These are phyloP conservation scores for Idaea biselata DNA, from an alignment of 2,888 invertebrate genomes.

Conservation along the genomic window DNA sequence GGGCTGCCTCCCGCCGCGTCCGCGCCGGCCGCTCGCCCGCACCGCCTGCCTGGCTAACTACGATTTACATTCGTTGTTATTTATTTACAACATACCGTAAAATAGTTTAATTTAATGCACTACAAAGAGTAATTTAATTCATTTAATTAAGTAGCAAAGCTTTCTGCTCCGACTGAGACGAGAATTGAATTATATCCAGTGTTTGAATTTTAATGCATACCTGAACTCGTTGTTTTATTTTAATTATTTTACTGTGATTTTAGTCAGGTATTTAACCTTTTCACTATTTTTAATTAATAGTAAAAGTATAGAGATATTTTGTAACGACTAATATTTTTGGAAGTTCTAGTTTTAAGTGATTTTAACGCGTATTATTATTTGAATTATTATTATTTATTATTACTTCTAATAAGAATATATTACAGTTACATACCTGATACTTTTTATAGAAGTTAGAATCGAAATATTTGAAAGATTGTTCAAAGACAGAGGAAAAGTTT, in stretches of 20 bases:
- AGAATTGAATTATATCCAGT: background rate
- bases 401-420: background rate
- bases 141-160: constrained; percentile 14
- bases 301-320: background rate
- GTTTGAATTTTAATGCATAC: background rate
- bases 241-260: background rate
- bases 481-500: background rate
- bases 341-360: background rate
- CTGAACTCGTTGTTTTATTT: background rate
- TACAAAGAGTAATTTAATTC: constrained; percentile 38
- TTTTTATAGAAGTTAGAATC: background rate
- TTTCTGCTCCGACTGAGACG: constrained; percentile 11
- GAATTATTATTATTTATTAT: too few relatives aligned
- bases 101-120: constrained; percentile 53
- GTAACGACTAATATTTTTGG: background rate
- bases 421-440: background rate
- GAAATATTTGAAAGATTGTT: background rate
- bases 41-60: constrained; percentile 56
- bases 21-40: constrained; percentile 32
- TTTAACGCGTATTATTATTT: background rate
- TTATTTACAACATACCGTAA: constrained; percentile 58
- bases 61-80: constrained; percentile 66
- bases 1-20: constrained; percentile 36
- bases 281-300: background rate
- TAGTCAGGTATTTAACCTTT: background rate